phyloP scores from a whole-genome alignment of 2,888 invertebrate species.

The Pyrochroa serraticornis region DNA sequence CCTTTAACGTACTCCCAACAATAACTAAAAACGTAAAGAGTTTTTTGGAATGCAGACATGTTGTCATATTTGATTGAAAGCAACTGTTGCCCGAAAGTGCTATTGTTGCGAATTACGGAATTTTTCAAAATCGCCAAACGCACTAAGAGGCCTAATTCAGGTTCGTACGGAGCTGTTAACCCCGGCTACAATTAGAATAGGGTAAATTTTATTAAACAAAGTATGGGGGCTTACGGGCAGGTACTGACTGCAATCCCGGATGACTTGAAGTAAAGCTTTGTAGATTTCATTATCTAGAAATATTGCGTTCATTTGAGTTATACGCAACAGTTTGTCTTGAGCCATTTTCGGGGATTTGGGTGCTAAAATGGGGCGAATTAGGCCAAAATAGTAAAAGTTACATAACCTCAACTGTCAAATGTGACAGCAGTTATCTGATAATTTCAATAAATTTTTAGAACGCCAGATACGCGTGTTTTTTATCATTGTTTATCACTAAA shows the following conservation, averaged over 20 bases:
- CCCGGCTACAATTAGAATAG: conserved; percentile 64
- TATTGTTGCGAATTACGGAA: conserved; percentile 69
- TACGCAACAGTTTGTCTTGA: conserved; percentile 50
- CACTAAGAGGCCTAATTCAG: conserved; percentile 74
- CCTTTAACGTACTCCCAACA: conserved; percentile 69
- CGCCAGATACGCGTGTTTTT: too few relatives aligned
- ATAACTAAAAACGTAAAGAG: conserved; percentile 66
- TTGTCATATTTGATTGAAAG: conserved; percentile 76
- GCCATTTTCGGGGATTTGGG: background rate
- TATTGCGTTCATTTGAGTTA: conserved; percentile 72
- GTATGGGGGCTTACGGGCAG: conserved; percentile 63
- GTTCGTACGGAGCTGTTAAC: conserved; percentile 65
- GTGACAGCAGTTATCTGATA: too few relatives aligned
- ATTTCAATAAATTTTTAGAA: too few relatives aligned
- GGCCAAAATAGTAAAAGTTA: too few relatives aligned
- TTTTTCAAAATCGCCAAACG: conserved; percentile 73
- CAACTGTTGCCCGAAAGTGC: conserved; percentile 85
- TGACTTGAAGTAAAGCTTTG: conserved; percentile 70
- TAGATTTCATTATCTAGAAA: conserved; percentile 80
- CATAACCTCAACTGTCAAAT: too few relatives aligned
- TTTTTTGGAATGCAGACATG: conserved; percentile 64
- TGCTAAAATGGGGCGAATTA: too few relatives aligned
- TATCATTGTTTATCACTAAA: too few relatives aligned
- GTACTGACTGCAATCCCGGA: conserved; percentile 68
- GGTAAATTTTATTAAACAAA: conserved; percentile 3